phyloP scores from a whole-genome alignment of 2,888 invertebrate species.

The Cremastinae sp. region DNA sequence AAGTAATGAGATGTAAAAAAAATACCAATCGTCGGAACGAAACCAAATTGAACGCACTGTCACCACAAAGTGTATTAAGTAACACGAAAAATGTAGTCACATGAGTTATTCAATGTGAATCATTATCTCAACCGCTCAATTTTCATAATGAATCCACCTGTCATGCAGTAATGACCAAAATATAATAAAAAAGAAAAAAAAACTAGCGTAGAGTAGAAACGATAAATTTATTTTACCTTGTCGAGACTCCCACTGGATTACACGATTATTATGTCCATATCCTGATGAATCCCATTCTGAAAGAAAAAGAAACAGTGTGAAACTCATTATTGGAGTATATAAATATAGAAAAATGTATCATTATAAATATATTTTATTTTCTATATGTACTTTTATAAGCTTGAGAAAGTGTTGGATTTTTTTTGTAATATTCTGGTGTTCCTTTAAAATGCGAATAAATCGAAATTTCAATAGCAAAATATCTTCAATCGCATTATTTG shows the following conservation, averaged over 20 bases:
- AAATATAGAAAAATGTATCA: no score
- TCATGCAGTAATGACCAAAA: neutral
- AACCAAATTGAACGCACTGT: neutral
- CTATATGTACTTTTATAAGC: no score
- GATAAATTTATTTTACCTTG: slow-evolving; percentile 33
- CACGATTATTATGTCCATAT: neutral
- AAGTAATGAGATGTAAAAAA: slow-evolving; percentile 23
- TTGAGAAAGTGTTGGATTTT: no score
- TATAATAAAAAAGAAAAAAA: neutral
- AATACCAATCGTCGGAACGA: neutral
- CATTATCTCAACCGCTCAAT: slow-evolving; percentile 2
- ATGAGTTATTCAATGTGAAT: neutral
- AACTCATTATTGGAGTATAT: no score
- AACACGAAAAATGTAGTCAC: neutral
- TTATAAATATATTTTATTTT: no score
- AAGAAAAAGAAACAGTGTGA: slow-evolving; percentile 14
- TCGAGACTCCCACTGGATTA: slow-evolving; percentile 1
- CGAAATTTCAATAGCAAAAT: no score
- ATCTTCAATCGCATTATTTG: no score
- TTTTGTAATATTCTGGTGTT: no score
- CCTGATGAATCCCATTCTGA: slow-evolving; percentile 17
- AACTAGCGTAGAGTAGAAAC: no score
- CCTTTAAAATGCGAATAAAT: no score
- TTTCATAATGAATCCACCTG: slow-evolving; percentile 3
- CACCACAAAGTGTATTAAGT: no score